These are phyloP conservation scores for Danionella cerebrum DNA, from an alignment of 2,113 vertebrate genomes.

Conservation along the genomic window DNA sequence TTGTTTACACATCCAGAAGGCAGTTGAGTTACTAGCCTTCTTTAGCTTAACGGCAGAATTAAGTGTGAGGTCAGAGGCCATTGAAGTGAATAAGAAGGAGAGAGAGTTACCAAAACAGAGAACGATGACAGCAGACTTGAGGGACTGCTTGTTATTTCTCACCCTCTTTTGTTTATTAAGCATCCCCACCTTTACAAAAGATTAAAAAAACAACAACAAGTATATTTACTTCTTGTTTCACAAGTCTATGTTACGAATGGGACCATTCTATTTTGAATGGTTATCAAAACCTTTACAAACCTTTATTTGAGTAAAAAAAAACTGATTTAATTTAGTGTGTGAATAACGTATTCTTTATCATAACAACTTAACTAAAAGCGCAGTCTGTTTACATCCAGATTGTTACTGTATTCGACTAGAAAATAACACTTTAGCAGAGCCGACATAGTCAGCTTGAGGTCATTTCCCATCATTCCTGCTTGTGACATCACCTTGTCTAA, in stretches of 20 bases:
- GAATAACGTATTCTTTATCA: no score
- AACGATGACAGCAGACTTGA: constrained; percentile 30
- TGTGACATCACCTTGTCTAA: constrained; percentile 1
- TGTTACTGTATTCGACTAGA: no score
- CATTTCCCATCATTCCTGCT: neutral
- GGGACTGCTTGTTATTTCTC: constrained; percentile 7
- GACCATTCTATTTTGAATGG: no score
- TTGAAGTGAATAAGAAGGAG: neutral
- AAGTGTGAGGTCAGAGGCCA: constrained; percentile 45
- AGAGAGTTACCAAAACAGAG: neutral
- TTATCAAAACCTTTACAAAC: no score
- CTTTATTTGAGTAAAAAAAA: no score
- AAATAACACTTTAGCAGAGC: no score
- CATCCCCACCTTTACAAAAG: constrained; percentile 30
- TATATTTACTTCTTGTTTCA: no score
- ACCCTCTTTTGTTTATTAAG: constrained; percentile 24
- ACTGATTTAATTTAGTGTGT: no score
- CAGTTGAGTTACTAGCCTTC: constrained; percentile 49
- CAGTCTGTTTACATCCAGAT: no score
- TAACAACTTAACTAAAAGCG: no score
- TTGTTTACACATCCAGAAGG: constrained; percentile 77
- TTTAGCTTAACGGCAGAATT: constrained; percentile 53
- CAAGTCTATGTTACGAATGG: no score
- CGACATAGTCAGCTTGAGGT: neutral
- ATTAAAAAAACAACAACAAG: no score